Evolutionary conservation across 2,113 vertebrate genomes (phyloP).

Genomic region (Oostethus manadensis): DNA sequence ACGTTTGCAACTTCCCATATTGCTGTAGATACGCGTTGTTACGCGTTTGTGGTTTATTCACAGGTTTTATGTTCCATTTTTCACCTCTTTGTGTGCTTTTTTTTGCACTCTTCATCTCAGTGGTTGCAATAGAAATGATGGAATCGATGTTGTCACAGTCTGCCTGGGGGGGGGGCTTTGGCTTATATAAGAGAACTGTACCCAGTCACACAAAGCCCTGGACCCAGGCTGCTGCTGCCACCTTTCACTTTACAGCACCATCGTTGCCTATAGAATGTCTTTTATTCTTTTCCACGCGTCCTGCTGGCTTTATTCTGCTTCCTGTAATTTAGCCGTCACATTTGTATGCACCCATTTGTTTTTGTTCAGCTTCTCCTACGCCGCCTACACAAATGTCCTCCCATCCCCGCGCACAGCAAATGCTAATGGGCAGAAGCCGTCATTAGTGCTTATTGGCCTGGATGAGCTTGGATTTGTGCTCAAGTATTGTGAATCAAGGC

Average conservation of each 20-base stretch:
- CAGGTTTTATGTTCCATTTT: not conserved
- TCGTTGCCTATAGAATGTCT: conserved; percentile 6
- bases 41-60: too few relatives aligned
- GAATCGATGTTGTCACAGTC: conserved; percentile 55
- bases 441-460: conserved; percentile 29
- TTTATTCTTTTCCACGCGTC: not conserved
- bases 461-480: conserved; percentile 26
- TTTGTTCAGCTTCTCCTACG: conserved; percentile 9
- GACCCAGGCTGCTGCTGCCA: conserved; percentile 4
- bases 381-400: conserved; percentile 12
- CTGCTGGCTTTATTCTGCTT: not conserved
- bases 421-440: conserved; percentile 35
- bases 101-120: conserved; percentile 1
- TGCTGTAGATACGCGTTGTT: too few relatives aligned
- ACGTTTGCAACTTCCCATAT: too few relatives aligned
- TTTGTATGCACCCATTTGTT: conserved; percentile 4
- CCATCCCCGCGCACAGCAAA: conserved; percentile 14
- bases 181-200: conserved; percentile 53
- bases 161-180: conserved; percentile 22
- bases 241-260: conserved; percentile 3
- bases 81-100: not conserved
- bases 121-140: conserved; percentile 27
- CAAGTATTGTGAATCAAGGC: conserved; percentile 24
- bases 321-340: not conserved
- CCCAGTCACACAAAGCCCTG: conserved; percentile 30